Evolutionary conservation across 1,140 invertebrate species (phyloP), one percentile per base, ranked within the genome.

Genomic region (Schlechtendalia chinensis): DNA sequence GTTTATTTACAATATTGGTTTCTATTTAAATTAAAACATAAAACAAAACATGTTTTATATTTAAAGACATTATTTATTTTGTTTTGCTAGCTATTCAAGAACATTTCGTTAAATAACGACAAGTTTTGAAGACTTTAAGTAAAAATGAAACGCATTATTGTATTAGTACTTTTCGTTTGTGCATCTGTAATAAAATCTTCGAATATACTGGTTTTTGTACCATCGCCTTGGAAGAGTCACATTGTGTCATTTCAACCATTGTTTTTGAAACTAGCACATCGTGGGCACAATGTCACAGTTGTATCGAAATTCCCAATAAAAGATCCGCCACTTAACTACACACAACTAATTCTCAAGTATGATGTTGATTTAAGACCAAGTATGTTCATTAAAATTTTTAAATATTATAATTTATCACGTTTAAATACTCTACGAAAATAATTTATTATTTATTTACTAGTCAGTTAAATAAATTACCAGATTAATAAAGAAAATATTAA

Each of bases 271-370:
- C 75, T 87, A 22, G 85, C 85, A 3, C 72, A 69, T 1, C 74
- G 85, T 61, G 85, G 84, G 19, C 86, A 87, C 82, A 69, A 85
- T 27, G 72, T 86, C 0, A 84, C 83, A 0, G 83, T 86, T 0
- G 71, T 84, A 16, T 84, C 82, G 54, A 58, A 24, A 22, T 81
- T 77, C 45, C 16, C 72, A 27, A 22, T 65, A 1, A 81, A 79
- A 29, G 29, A 54, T 17, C 59, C 81, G 56, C 56, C 63, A 1
- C 0, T 16, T 0, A 81, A 81, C 50, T 79, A 47, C 24, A 79
- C 32, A 45, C 75, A 79, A 79, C 24, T 79, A 5, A 19, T 79
- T 17, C 12, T 47, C 1, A 63, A 58, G 11, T 47, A 50, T 63
- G 16, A 79, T 1, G 10, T 79, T 0, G 45, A 61, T 27, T 59